phyloP scores from a whole-genome alignment of 2,888 invertebrate genomes.

The Oxycera nigricornis region DNA sequence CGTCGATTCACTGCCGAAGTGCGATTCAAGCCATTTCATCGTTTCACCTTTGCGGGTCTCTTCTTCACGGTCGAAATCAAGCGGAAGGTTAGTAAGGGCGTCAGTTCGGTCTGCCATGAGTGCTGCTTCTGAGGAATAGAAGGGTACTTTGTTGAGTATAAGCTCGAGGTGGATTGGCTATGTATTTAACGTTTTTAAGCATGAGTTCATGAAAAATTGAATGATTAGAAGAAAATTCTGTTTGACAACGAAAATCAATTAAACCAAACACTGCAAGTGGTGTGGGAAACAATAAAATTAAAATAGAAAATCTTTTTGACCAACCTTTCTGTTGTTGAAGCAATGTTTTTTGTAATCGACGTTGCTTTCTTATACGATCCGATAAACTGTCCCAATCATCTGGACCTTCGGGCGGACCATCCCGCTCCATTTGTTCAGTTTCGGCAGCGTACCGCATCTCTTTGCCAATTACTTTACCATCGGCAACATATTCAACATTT shows the following conservation, averaged over 20 bases:
- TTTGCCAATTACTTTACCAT: slow-evolving; percentile 80
- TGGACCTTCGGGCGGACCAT: slow-evolving; percentile 71
- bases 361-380: slow-evolving; percentile 74
- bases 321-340: slow-evolving; percentile 65
- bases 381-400: slow-evolving; percentile 81
- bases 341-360: slow-evolving; percentile 63
- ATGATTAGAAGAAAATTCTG: too few species aligned
- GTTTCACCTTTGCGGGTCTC: slow-evolving; percentile 89
- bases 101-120: slow-evolving; percentile 75
- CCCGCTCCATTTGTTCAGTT: slow-evolving; percentile 80
- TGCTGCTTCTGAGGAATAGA: slow-evolving; percentile 56
- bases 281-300: too few species aligned
- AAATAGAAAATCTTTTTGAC: too few species aligned
- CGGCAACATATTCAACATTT: slow-evolving; percentile 82
- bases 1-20: slow-evolving; percentile 86
- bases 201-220: too few species aligned
- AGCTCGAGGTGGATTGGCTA: too few species aligned
- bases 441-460: slow-evolving; percentile 83
- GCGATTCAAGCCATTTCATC: slow-evolving; percentile 89
- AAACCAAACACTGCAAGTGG: too few species aligned
- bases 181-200: too few species aligned
- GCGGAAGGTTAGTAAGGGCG: slow-evolving; percentile 78
- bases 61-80: slow-evolving; percentile 87
- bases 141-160: too few species aligned
- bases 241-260: too few species aligned